Evolutionary conservation across 2,113 vertebrate genomes (phyloP).

Genomic region (Collichthys lucidus): DNA sequence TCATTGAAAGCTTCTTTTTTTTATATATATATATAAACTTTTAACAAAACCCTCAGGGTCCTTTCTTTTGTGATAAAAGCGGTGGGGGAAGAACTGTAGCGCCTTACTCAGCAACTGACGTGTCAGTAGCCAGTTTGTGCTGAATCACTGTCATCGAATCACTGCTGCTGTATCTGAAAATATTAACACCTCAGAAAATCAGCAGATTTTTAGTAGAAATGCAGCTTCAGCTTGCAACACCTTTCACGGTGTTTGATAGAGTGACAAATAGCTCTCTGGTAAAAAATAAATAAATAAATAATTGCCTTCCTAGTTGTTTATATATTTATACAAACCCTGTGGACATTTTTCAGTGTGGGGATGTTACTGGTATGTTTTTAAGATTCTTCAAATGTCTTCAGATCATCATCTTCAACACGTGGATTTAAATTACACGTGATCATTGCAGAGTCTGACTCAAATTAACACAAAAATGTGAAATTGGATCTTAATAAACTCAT

Average conservation of each 20-base stretch:
- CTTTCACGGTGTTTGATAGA: conserved; percentile 16
- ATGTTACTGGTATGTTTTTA: background rate
- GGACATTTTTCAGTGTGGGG: conserved; percentile 13
- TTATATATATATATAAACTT: background rate
- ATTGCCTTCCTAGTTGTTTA: conserved; percentile 39
- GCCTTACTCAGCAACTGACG: conserved; percentile 40
- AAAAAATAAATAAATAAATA: conserved; percentile 1
- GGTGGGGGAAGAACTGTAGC: background rate
- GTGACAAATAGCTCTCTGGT: conserved; percentile 27
- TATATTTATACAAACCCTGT: conserved; percentile 29
- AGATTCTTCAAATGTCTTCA: background rate
- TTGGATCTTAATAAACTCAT: background rate
- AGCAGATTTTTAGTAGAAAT: conserved; percentile 26
- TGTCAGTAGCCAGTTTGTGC: conserved; percentile 52
- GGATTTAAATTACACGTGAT: background rate
- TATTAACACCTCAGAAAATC: conserved; percentile 40
- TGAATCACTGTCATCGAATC: conserved; percentile 59
- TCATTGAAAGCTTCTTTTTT: background rate
- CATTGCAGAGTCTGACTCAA: background rate
- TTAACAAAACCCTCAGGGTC: background rate
- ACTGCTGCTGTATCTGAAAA: conserved; percentile 35
- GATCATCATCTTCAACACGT: background rate
- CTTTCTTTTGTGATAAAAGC: conserved; percentile 17
- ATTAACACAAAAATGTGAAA: background rate
- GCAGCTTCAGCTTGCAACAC: conserved; percentile 15